phyloP scores from a whole-genome alignment of 2,797 vertebrate genomes.

The Enteromius argenteus region DNA sequence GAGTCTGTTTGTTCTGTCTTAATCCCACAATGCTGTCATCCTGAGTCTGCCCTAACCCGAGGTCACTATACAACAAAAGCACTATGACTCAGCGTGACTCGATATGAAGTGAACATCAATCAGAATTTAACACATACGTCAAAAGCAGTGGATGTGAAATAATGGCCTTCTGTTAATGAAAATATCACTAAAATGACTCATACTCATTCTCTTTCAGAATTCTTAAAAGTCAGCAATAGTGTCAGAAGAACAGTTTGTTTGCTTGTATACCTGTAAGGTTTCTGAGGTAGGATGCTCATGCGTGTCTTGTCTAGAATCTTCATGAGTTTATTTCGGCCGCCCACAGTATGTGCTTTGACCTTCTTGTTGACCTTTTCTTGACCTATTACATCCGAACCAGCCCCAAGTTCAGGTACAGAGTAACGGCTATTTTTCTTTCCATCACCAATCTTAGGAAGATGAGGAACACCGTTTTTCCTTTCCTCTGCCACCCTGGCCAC shows the following conservation, averaged over 20 bases:
- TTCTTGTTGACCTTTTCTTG: constrained; percentile 97
- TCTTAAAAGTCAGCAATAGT: background rate
- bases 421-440: constrained; percentile 96
- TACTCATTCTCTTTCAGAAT: background rate
- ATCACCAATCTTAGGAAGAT: constrained; percentile 98
- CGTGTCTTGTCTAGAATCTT: constrained; percentile 99
- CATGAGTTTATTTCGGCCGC: constrained; percentile 96
- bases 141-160: background rate
- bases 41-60: constrained; percentile 96
- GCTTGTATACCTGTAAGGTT: constrained; percentile 92
- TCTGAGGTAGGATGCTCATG: constrained; percentile 98
- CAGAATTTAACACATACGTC: background rate
- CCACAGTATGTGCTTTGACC: constrained; percentile 92
- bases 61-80: constrained; percentile 79
- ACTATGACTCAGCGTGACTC: background rate
- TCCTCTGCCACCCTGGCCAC: constrained; percentile 88
- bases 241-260: background rate
- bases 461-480: constrained; percentile 92
- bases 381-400: constrained; percentile 92
- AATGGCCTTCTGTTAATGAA: background rate
- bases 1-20: constrained; percentile 94
- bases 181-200: background rate
- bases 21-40: constrained; percentile 98
- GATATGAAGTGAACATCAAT: background rate
- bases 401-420: constrained; percentile 95